Percentiles rank a stretch among this genome's conserved stretches.
Evolutionary conservation across 2,113 vertebrate genomes (phyloP).

Genomic region (Anas platyrhynchos): DNA sequence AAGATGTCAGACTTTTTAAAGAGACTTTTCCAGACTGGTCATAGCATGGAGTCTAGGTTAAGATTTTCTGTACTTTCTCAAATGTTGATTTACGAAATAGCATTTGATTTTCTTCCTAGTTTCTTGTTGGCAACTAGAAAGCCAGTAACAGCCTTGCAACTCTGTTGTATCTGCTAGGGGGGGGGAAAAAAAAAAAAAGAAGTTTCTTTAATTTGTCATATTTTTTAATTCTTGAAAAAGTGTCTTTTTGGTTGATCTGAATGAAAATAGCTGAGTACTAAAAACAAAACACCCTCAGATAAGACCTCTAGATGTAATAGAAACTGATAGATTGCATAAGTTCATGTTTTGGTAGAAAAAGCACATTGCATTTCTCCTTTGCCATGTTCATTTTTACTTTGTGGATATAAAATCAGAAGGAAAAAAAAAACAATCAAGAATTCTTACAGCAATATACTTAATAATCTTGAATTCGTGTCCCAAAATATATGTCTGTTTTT

Average conservation of each 20-base stretch:
- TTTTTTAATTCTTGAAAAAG: not conserved
- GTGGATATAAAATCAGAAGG: not conserved
- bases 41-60: not conserved
- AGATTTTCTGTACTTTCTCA: not conserved
- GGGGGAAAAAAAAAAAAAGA: fast-evolving
- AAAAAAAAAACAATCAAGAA: not conserved
- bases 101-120: not conserved
- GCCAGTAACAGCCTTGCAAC: not conserved
- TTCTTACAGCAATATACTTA: fast-evolving
- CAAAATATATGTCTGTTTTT: not conserved
- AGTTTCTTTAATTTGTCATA: not conserved
- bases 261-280: not conserved
- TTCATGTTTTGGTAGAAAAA: not conserved
- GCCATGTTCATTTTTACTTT: not conserved
- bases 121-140: not conserved
- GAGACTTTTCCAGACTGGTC: not conserved
- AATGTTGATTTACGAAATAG: not conserved
- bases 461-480: not conserved
- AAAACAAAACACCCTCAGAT: not conserved
- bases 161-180: not conserved
- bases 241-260: not conserved
- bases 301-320: not conserved
- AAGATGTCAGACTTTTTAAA: not conserved
- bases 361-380: not conserved
- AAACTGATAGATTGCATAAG: not conserved